Percentiles rank a stretch among this genome's conserved stretches.
Conservation (phyloP, 2,888 invertebrate species). For the Drepana falcataria region DNA sequence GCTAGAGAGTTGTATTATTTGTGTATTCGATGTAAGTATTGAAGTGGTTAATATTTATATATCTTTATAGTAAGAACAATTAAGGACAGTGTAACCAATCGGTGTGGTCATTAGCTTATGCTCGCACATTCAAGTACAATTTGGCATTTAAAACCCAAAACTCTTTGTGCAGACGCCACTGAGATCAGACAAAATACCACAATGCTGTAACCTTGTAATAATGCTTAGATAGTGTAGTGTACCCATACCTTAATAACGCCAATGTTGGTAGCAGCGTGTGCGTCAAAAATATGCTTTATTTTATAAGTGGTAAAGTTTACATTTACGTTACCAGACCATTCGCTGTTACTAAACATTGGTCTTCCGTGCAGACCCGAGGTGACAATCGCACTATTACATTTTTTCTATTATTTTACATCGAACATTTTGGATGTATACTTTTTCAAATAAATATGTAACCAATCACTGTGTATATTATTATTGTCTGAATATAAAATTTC, state of each 20-base stretch:
- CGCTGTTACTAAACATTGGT: constrained; percentile 8
- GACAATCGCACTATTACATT: constrained; percentile 41
- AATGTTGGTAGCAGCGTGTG: not conserved
- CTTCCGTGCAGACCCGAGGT: constrained; percentile 23
- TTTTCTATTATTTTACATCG: constrained; percentile 72
- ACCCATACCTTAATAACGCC: constrained; percentile 1
- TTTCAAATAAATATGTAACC: constrained; percentile 73
- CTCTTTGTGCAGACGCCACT: constrained; percentile 15
- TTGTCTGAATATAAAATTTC: too few relatives aligned
- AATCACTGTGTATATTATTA: constrained; percentile 28
- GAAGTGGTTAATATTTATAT: constrained; percentile 40
- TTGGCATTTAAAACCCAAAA: constrained; percentile 20
- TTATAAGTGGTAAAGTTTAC: not conserved
- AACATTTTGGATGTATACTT: constrained; percentile 74
- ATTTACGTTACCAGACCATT: not conserved
- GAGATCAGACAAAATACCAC: constrained; percentile 16
- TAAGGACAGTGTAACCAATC: constrained; percentile 41
- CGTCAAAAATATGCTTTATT: too few relatives aligned
- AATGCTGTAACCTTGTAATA: constrained; percentile 38
- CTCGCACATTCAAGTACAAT: constrained; percentile 34
- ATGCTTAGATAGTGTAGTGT: constrained; percentile 11
- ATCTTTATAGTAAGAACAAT: constrained; percentile 35
- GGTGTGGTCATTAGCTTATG: constrained; percentile 23
- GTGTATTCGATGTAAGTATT: constrained; percentile 54
- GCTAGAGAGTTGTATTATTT: constrained; percentile 50